Base-by-base conservation (phyloP, 1,140 invertebrate genomes). In the Plutomurus gul region DNA sequence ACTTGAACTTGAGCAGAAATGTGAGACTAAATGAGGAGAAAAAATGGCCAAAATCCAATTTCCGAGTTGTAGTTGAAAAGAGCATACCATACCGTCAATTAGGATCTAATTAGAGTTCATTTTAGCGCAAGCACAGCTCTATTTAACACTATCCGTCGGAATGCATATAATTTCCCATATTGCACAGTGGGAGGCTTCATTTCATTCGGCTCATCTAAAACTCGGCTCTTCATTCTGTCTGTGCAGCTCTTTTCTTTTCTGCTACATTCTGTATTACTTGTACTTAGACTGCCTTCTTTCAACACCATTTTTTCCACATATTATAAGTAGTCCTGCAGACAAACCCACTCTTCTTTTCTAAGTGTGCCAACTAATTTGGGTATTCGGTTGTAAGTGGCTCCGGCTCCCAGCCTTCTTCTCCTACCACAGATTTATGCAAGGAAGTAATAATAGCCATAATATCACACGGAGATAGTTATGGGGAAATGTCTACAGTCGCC, bases 101-200 rank as follows among this genome's bases (percentile, higher is more conserved):
- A 81, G 80, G 33, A 74, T 81, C 80, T 81, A 81, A 81, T 81
- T 81, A 81, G 80, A 81, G 71, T 75, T 81, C 77, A 79, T 79
- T 79, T 79, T 79, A 79, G 77, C 77, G n/a, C 60, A 73, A 65
- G 56, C 76, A 78, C 40, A 79, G 40, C 56, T 47, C 71, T 72
- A 79, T 79, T 79, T 75, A 79, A 71, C 71, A 79, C 71, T 60
- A 22, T 43, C 56, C 22, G 39, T n/a, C 22, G 65, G 65, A 72
- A 49, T 65, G 49, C 40, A 47, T 33, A 60, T 74, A 40, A 73
- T 78, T 78, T 74, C 70, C 27, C 51, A 78, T 75, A 77, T 60
- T 77, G 72, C 75, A 40, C 74, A 76, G 46, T 39, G 79, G 70
- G 71, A 77, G 74, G 73, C 75, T 72, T 47, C 37, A 43, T 51